These are phyloP conservation scores for Leucoptera coffeella DNA, from an alignment of 2,888 invertebrate genomes.

Conservation along the genomic window DNA sequence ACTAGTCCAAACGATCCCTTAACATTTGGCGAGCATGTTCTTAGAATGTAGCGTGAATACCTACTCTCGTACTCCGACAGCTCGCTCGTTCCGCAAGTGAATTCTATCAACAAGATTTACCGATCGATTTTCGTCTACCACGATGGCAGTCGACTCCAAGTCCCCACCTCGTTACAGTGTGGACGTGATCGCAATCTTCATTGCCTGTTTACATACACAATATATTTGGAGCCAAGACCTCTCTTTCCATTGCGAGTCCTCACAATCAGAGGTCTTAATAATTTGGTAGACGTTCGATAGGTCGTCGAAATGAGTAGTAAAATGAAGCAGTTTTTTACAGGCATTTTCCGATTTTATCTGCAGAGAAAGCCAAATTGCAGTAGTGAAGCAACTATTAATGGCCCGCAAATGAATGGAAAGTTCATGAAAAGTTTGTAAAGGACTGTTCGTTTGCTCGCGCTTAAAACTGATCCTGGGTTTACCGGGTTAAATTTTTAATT, in stretches of 20 bases:
- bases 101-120: constrained; percentile 18
- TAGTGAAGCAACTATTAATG: constrained; percentile 26
- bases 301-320: constrained; percentile 9
- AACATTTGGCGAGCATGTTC: no score
- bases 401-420: constrained; percentile 25
- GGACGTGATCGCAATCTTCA: constrained; percentile 45
- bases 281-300: constrained; percentile 15
- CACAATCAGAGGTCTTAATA: constrained; percentile 14
- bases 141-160: constrained; percentile 9
- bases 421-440: constrained; percentile 22
- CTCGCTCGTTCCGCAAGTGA: constrained; percentile 13
- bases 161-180: constrained; percentile 35
- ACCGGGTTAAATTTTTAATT: no score
- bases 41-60: no score
- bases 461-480: no score
- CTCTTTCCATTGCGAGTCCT: constrained; percentile 14
- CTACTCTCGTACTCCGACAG: no score
- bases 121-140: constrained; percentile 20
- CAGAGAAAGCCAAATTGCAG: constrained; percentile 13
- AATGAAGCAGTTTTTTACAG: constrained; percentile 22
- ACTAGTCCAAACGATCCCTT: no score
- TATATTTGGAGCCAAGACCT: constrained; percentile 19
- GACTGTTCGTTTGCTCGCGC: constrained; percentile 13
- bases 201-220: constrained; percentile 46
- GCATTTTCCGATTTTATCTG: constrained; percentile 26